A percentile compares a stretch with the other conserved stretches of the same genome.
Evolutionary conservation across 2,113 vertebrate genomes (phyloP).

Genomic region (Reinhardtius hippoglossoides): DNA sequence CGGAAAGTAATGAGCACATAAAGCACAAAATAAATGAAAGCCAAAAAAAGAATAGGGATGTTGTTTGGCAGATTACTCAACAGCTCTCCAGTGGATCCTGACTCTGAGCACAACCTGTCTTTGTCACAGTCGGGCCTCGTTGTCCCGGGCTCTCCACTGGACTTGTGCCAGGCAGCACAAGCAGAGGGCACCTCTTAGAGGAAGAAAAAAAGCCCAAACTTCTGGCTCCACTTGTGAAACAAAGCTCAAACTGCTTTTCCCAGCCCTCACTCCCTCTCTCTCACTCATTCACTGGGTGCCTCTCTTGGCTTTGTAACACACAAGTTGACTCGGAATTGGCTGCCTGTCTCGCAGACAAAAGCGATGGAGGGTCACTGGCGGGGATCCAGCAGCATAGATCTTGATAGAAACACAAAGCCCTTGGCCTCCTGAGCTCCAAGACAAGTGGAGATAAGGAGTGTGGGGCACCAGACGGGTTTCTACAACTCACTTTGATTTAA

Average conservation of each 20-base stretch:
- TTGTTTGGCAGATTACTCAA: conserved; percentile 2
- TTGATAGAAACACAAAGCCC: conserved; percentile 35
- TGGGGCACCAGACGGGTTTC: conserved; percentile 21
- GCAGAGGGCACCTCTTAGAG: conserved; percentile 58
- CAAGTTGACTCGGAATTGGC: conserved; percentile 59
- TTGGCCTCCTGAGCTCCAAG: conserved; percentile 12
- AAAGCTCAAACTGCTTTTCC: conserved; percentile 63
- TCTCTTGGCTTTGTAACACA: conserved; percentile 65
- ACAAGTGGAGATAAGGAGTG: conserved; percentile 25
- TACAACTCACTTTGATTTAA: conserved; percentile 40
- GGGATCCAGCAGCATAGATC: conserved; percentile 53
- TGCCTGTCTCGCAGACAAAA: conserved; percentile 58
- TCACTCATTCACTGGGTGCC: conserved; percentile 61
- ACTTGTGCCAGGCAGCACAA: conserved; percentile 58
- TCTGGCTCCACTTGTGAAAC: conserved; percentile 75
- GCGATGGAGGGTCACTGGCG: conserved; percentile 55
- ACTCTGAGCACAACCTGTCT: conserved; percentile 31
- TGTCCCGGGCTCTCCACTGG: conserved; percentile 29
- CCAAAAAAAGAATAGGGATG: background rate
- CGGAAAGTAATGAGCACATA: background rate
- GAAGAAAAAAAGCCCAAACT: conserved; percentile 59
- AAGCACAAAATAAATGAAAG: background rate
- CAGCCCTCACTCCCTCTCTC: conserved; percentile 54
- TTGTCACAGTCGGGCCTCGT: background rate
- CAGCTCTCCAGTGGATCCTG: background rate